Conservation (phyloP, 1,140 invertebrate species). For the Diorhabda elongata region DNA sequence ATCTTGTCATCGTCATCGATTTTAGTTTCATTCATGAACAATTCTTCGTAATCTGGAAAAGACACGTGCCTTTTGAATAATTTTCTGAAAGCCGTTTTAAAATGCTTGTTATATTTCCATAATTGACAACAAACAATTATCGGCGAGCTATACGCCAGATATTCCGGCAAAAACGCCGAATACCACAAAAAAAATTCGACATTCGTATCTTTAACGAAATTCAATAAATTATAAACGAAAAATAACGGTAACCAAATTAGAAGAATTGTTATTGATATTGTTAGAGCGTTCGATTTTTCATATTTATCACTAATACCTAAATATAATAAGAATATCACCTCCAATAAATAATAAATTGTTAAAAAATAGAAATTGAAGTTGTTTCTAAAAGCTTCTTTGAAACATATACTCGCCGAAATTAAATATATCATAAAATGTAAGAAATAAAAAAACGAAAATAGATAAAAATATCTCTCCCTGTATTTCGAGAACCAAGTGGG, state of each 20-base stretch:
- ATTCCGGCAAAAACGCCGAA: conserved; percentile 21
- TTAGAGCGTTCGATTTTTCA: not conserved
- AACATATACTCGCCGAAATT: conserved; percentile 8
- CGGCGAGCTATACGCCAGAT: conserved; percentile 17
- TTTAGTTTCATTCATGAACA: not conserved
- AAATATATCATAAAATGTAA: not conserved
- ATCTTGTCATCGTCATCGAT: not conserved
- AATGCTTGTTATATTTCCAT: conserved; percentile 20
- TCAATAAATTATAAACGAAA: conserved; percentile 21
- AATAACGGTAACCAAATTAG: conserved; percentile 22
- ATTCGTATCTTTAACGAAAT: conserved; percentile 7
- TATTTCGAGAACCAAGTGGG: conserved; percentile 12
- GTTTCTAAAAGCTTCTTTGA: conserved; percentile 8
- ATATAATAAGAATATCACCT: conserved; percentile 3
- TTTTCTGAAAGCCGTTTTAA: conserved; percentile 19
- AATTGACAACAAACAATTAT: conserved; percentile 16
- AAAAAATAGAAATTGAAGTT: conserved; percentile 16
- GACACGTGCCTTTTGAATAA: conserved; percentile 11
- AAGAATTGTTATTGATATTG: conserved; percentile 5
- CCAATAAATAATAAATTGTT: conserved; percentile 4
- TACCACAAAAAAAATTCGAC: conserved; percentile 14
- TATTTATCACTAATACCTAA: conserved; percentile 1
- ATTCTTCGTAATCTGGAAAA: conserved; percentile 9
- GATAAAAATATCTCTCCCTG: not conserved
- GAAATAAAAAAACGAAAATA: conserved; percentile 15